Base-by-base conservation (phyloP, 1,140 invertebrate species). In the Arctopsyche grandis region DNA sequence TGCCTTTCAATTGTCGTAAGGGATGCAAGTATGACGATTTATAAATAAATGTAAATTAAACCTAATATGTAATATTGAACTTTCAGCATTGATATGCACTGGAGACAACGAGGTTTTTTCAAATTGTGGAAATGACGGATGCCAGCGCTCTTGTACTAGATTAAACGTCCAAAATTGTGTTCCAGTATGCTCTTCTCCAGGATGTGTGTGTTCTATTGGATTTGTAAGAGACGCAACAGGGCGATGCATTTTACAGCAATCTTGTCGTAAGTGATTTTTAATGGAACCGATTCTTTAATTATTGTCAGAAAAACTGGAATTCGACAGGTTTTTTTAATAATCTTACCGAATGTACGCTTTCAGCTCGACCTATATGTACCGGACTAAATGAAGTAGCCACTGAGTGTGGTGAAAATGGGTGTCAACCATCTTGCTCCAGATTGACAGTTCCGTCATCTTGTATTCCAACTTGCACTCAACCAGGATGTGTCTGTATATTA, bases 61-160 rank as follows among this genome's bases (percentile, higher is more conserved):
- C n/a, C n/a, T n/a, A n/a, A n/a, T n/a, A n/a, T n/a, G n/a, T n/a
- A n/a, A n/a, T n/a, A n/a, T n/a, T n/a, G n/a, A n/a, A n/a, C n/a
- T n/a, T n/a, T n/a, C n/a, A n/a, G n/a, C n/a, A n/a, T n/a, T n/a
- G n/a, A n/a, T n/a, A n/a, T n/a, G n/a, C n/a, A n/a, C n/a, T n/a
- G 29, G 29, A 38, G 29, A 1, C 29, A 26, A 26, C 14, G 63
- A 24, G 26, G 16, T 60, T 0, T 60, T 60, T 19, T 60, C 56
- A 10, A 19, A n/a, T 60, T 60, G 56, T 60, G 56, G 56, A 60
- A 21, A 60, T 60, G 21, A 66, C 12, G 56, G 56, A 5, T 60
- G 56, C 21, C 9, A 9, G 1, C 14, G 1, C 9, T 19, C 56
- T 1, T 60, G 56, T 21, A 60, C 56, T 1, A 10, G 56, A 60